phyloP scores from a whole-genome alignment of 2,113 vertebrate genomes.

The Delphinus delphis region DNA sequence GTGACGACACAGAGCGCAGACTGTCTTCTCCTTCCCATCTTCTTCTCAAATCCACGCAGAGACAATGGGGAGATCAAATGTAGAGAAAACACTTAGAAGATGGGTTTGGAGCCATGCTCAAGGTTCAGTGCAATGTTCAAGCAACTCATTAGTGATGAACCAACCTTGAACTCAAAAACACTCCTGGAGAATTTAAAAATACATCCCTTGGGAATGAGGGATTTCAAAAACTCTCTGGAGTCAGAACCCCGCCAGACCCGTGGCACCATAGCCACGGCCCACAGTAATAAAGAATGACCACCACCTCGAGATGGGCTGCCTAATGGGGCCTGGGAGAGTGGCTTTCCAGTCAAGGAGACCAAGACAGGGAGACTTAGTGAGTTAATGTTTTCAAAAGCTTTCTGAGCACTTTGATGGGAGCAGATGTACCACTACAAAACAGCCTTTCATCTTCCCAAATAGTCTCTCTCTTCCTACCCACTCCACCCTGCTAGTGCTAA shows the following conservation, averaged over 20 bases:
- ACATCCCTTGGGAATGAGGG: not conserved
- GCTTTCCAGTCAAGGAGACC: not conserved
- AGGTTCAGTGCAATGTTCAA: not conserved
- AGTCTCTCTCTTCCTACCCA: not conserved
- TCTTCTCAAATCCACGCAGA: not conserved
- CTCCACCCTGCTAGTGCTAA: not conserved
- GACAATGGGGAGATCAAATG: not conserved
- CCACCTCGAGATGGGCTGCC: not conserved
- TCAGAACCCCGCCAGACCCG: not conserved
- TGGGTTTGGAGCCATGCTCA: not conserved
- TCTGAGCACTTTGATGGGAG: slow-evolving; percentile 38
- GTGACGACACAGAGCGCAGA: not conserved
- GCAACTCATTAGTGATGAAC: not conserved
- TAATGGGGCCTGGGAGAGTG: not conserved
- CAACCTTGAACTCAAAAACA: not conserved
- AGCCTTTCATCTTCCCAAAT: slow-evolving; percentile 43
- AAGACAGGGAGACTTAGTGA: slow-evolving; percentile 10
- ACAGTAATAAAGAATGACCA: not conserved
- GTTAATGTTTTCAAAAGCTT: slow-evolving; percentile 57
- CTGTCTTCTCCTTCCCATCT: not conserved
- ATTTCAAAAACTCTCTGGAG: not conserved
- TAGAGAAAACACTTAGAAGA: not conserved
- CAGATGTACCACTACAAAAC: slow-evolving; percentile 41
- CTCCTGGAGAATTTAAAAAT: not conserved
- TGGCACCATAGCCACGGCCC: not conserved